These are phyloP conservation scores for Lithobius niger DNA, from an alignment of 1,140 invertebrate genomes.

Conservation along the genomic window DNA sequence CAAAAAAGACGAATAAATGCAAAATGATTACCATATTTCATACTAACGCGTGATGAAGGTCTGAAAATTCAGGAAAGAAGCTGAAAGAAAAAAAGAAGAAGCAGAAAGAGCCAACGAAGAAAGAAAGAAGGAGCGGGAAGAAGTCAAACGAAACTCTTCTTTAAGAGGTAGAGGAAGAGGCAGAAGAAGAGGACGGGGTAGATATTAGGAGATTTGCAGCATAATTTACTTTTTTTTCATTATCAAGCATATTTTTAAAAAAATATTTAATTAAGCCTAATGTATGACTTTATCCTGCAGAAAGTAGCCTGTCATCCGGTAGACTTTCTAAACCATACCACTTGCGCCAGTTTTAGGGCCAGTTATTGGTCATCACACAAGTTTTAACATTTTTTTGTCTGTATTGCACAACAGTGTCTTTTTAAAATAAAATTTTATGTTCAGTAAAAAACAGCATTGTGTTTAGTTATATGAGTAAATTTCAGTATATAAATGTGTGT, in stretches of 20 bases:
- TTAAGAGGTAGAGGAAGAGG: too few species aligned
- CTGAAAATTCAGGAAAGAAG: background rate
- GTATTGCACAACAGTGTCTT: too few species aligned
- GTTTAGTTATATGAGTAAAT: background rate
- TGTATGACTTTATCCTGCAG: too few species aligned
- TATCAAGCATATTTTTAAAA: too few species aligned
- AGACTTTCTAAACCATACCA: too few species aligned
- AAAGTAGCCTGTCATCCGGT: too few species aligned
- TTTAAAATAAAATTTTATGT: background rate
- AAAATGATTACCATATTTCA: too few species aligned
- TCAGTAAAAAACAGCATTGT: background rate
- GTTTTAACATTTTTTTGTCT: background rate
- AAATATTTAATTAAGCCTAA: too few species aligned
- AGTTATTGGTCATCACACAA: background rate
- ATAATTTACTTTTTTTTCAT: background rate
- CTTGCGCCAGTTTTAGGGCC: background rate
- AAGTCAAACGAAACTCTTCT: background rate
- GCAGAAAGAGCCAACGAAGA: background rate
- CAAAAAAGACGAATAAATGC: too few species aligned
- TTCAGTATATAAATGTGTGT: background rate
- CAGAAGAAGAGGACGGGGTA: background rate
- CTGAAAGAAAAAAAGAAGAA: background rate
- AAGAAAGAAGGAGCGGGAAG: background rate
- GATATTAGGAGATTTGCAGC: background rate
- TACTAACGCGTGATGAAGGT: background rate